Percentiles rank a stretch among this genome's conserved stretches.
Evolutionary conservation across 2,113 vertebrate species (phyloP).

Genomic region (Forbesichthys agassizii): DNA sequence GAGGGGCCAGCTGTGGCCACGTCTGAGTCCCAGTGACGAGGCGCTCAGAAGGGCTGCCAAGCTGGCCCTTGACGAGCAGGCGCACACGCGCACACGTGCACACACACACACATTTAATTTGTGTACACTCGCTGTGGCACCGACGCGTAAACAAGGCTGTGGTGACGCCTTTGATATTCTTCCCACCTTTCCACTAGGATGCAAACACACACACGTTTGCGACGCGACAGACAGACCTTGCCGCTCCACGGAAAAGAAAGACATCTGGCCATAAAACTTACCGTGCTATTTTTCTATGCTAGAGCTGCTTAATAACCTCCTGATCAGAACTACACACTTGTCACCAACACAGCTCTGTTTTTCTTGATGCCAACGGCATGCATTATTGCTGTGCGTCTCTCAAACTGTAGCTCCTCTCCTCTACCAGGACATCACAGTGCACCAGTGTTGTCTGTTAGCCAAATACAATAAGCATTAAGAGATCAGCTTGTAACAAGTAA

Average conservation of each 20-base stretch:
- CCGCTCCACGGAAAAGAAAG: conserved; percentile 8
- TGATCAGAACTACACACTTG: conserved; percentile 22
- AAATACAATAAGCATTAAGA: conserved; percentile 30
- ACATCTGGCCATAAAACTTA: neutral
- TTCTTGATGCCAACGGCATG: neutral
- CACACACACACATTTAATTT: conserved; percentile 53
- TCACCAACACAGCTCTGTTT: conserved; percentile 1
- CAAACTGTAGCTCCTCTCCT: conserved; percentile 5
- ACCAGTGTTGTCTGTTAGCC: neutral
- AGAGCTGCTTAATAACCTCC: conserved; percentile 15
- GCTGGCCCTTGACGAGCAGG: conserved; percentile 17
- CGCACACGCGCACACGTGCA: conserved; percentile 10
- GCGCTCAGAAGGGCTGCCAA: conserved; percentile 66
- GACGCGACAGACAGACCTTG: conserved; percentile 7
- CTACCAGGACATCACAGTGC: neutral
- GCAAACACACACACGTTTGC: conserved; percentile 8
- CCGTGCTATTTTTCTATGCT: no score
- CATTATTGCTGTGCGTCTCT: neutral
- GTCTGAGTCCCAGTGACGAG: conserved; percentile 52
- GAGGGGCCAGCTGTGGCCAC: conserved; percentile 65
- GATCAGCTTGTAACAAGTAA: conserved; percentile 7
- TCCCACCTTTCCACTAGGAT: conserved; percentile 15
- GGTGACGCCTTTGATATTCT: conserved; percentile 30
- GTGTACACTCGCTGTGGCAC: conserved; percentile 48
- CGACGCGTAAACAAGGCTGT: conserved; percentile 43